Evolutionary conservation across 2,113 vertebrate species (phyloP).

Genomic region (Spermophilus dauricus): DNA sequence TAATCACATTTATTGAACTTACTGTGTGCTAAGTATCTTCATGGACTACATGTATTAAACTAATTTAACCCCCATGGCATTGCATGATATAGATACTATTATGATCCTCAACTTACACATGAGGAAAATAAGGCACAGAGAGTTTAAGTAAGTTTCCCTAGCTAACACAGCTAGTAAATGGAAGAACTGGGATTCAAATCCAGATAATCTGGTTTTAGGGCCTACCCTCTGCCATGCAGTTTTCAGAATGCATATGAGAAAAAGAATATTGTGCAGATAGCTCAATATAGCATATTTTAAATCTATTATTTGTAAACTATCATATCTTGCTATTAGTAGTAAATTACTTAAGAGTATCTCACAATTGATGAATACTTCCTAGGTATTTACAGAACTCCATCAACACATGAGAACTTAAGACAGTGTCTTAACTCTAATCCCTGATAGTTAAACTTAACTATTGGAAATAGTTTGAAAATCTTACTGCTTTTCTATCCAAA

Average conservation of each 20-base stretch:
- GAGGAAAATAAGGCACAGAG: not conserved
- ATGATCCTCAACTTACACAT: not conserved
- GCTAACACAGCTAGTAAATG: not conserved
- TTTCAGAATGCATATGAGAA: not conserved
- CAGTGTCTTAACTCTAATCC: not conserved
- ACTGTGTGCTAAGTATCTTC: not conserved
- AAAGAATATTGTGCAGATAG: not conserved
- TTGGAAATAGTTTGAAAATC: conserved; percentile 18
- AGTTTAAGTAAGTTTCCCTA: not conserved
- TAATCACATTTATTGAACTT: not conserved
- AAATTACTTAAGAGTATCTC: not conserved
- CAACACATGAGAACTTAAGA: not conserved
- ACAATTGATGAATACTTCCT: not conserved
- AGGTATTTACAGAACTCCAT: conserved; percentile 11
- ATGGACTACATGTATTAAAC: not conserved
- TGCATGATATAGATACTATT: not conserved
- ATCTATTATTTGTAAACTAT: conserved; percentile 29
- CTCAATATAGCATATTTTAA: not conserved
- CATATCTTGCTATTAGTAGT: not conserved
- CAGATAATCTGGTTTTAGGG: not conserved
- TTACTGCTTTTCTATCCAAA: conserved; percentile 2
- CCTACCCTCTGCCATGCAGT: not conserved
- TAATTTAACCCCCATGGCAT: not conserved
- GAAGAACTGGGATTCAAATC: not conserved
- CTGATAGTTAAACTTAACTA: not conserved